Evolutionary conservation across 2,888 invertebrate species (phyloP), one percentile per base, ranked within the genome.

Genomic region (Marronus borbonicus): DNA sequence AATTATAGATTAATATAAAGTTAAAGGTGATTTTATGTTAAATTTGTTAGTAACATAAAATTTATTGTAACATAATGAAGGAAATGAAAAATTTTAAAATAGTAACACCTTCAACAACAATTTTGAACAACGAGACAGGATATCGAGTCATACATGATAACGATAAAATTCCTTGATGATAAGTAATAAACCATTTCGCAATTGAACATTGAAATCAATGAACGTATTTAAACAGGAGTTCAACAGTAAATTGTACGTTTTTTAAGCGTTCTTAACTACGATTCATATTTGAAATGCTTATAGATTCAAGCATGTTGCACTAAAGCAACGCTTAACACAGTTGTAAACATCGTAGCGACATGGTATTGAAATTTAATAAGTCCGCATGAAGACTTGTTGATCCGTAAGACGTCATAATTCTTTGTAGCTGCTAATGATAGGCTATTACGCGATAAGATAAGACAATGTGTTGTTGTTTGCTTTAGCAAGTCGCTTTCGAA

Each of bases 391-490:
- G 44, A 44, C 44, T 44, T 44, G 62, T 28, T 28, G 28, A 1
- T 31, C 28, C 3, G 14, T 12, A 12, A 2, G 8, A 44, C 14
- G 65, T 39, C 49, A 68, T 50, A 28, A 50, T 72, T 58, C 60
- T 39, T 58, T 60, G 49, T 44, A 74, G 39, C 60, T 74, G 39
- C 24, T 72, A 72, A 60, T 58, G 72, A 74, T 74, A 74, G 60
- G 24, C 49, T 60, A 74, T 74, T 74, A 74, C 60, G 39, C 36
- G 72, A 74, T 74, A 74, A 74, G 72, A 74, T 74, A 74, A 66
- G 20, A 60, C 44, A 39, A 60, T 17, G 39, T 74, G 36, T 60
- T 74, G 36, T 60, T 74, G 72, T 74, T 60, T 74, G 60, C 72
- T 44, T 74, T 44, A 7, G 24, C 60, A 60, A 49, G 60, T 74